Base-by-base conservation (phyloP, 2,888 invertebrate species). In the Dasypolia templi region DNA sequence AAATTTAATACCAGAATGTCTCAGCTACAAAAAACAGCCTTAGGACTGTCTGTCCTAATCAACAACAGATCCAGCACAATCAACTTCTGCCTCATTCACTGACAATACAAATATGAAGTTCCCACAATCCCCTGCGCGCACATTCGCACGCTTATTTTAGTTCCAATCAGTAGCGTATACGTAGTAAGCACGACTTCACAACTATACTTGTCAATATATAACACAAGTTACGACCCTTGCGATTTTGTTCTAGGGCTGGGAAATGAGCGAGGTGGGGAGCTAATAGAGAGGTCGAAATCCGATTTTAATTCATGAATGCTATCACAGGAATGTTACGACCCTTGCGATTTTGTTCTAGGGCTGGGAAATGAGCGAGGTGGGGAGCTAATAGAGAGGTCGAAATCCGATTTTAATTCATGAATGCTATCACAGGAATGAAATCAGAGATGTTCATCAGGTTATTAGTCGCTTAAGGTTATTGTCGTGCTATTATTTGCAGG, bases 111-210 rank as follows among this genome's bases (percentile, higher is more conserved):
- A 87, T 76, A 78, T 79, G 78, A 78, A 62, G 73, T 79, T 73
- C 55, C 64, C 72, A 66, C 77, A 76, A 81, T 79, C 73, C 81
- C 81, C 77, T 19, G 59, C 22, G 81, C 72, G 74, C 63, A 72
- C 86, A 78, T 82, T 82, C 66, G 49, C 71, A 73, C 75, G 84
- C 71, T 86, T 79, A 83, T 75, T 84, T 84, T 84, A 76, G 67
- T 79, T 77, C 86, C 86, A 84, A 86, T 86, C 87, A 86, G 79
- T 58, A 76, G 39, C 86, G 35, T 73, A 76, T 77, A 75, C 42
- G 76, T 77, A 75, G 84, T 76, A 82, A 86, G 87, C 86, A 78
- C 84, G 74, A 86, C 82, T 79, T 83, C 87, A 86, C 84, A 77
- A 75, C 79, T 80, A 75, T 68, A 72, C 75, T 77, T 87, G 86